phyloP scores from a whole-genome alignment of 1,140 invertebrate species.

The Euwallacea similis region DNA sequence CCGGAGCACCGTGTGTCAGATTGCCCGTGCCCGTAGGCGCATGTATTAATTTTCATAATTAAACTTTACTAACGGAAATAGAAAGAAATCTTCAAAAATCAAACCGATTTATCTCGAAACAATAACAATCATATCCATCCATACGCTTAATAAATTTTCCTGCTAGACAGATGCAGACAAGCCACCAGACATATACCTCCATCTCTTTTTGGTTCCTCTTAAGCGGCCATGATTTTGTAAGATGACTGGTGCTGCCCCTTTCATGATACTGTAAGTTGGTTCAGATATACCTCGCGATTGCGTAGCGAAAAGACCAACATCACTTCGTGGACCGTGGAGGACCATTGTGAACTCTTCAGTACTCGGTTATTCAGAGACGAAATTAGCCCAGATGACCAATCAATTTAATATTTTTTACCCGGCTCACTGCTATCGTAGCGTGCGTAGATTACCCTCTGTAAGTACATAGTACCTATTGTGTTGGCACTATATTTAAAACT shows the following conservation, averaged over 20 bases:
- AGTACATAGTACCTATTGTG: no score
- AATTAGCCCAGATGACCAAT: conserved; percentile 12
- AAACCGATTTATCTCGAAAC: not conserved
- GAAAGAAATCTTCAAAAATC: no score
- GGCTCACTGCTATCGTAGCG: not conserved
- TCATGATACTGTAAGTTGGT: conserved; percentile 7
- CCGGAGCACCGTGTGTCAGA: no score
- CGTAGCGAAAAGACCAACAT: conserved; percentile 23
- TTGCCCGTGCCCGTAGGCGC: no score
- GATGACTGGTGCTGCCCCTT: conserved; percentile 32
- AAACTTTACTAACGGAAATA: no score
- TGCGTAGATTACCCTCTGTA: no score
- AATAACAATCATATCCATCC: conserved; percentile 1
- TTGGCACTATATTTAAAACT: no score
- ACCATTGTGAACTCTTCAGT: conserved; percentile 9
- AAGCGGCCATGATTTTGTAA: conserved; percentile 37
- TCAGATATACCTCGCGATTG: conserved; percentile 19
- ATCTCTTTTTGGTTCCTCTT: conserved; percentile 29
- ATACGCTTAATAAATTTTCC: conserved; percentile 1
- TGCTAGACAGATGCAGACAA: conserved; percentile 29
- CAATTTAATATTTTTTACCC: not conserved
- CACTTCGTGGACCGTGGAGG: conserved; percentile 9
- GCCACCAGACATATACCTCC: conserved; percentile 24
- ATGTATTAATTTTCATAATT: no score
- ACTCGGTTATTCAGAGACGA: conserved; percentile 21